Conservation (phyloP, 1,140 invertebrate species). For the Araneus ventricosus region DNA sequence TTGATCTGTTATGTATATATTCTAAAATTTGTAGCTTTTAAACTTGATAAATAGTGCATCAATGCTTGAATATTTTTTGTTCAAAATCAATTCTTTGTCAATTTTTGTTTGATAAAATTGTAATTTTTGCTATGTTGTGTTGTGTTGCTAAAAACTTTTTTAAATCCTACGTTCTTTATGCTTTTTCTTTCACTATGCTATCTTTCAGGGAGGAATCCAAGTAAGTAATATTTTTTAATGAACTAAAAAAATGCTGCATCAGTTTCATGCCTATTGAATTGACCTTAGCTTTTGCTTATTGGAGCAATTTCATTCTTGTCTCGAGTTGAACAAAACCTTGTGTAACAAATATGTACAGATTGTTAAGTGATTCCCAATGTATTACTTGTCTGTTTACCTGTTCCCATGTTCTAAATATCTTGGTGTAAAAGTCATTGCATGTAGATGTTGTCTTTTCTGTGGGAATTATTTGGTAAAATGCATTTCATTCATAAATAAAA, state of each 20-base stretch:
- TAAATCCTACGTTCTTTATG: constrained; percentile 61
- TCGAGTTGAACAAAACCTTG: not conserved
- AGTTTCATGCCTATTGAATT: not conserved
- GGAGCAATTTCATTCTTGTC: too few relatives aligned
- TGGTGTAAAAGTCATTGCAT: not conserved
- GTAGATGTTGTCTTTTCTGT: not conserved
- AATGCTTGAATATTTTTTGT: constrained; percentile 23
- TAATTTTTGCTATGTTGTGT: constrained; percentile 48
- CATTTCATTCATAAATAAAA: too few relatives aligned
- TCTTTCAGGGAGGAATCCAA: constrained; percentile 79
- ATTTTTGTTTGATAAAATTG: not conserved
- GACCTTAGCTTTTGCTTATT: not conserved
- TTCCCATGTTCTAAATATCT: not conserved
- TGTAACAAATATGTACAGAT: not conserved
- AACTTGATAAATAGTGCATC: not conserved
- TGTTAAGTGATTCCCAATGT: not conserved
- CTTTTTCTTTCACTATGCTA: constrained; percentile 69
- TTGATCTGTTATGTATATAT: not conserved
- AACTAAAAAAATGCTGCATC: constrained; percentile 13
- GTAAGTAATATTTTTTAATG: constrained; percentile 77
- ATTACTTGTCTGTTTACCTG: not conserved
- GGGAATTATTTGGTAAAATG: too few relatives aligned
- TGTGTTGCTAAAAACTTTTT: constrained; percentile 60
- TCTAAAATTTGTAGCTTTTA: not conserved
- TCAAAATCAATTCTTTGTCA: not conserved